Conservation (phyloP, 2,113 vertebrate species). For the Lophura nycthemera region DNA sequence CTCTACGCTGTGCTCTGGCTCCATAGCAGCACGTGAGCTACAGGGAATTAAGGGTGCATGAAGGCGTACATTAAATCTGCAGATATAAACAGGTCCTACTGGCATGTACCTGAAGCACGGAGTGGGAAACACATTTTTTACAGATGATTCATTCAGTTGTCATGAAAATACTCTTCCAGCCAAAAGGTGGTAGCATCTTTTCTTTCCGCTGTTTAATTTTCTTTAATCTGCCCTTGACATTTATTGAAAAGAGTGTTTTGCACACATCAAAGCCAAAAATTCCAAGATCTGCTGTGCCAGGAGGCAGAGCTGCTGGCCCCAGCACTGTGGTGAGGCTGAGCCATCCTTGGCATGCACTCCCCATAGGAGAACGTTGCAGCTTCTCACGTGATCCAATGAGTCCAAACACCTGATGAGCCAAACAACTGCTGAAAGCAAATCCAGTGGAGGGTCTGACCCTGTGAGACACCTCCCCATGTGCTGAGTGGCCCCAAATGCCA, state of each 20-base stretch:
- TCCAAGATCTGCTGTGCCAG: conserved; percentile 35
- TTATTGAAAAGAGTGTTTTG: conserved; percentile 49
- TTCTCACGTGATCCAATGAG: neutral
- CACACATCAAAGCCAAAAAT: conserved; percentile 39
- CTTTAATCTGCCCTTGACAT: conserved; percentile 64
- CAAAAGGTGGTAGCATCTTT: conserved; percentile 33
- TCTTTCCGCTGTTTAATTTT: conserved; percentile 38
- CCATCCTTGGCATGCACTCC: neutral
- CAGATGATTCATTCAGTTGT: conserved; percentile 5
- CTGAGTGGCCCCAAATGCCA: neutral
- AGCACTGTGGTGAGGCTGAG: neutral
- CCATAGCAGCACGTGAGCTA: neutral
- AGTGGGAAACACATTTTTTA: conserved; percentile 28
- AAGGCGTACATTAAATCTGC: neutral
- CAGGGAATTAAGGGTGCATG: neutral
- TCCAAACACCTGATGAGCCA: neutral
- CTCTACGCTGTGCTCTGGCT: conserved; percentile 14
- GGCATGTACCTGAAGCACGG: neutral
- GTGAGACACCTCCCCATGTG: neutral
- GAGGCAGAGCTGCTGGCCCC: neutral
- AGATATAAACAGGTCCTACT: conserved; percentile 36
- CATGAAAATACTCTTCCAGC: conserved; percentile 22
- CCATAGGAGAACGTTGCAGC: neutral
- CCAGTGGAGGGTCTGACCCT: neutral
- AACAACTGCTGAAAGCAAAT: neutral